Evolutionary conservation across 1,140 invertebrate genomes (phyloP), one percentile per base, ranked within the genome.

Genomic region (Dysdera silvatica): DNA sequence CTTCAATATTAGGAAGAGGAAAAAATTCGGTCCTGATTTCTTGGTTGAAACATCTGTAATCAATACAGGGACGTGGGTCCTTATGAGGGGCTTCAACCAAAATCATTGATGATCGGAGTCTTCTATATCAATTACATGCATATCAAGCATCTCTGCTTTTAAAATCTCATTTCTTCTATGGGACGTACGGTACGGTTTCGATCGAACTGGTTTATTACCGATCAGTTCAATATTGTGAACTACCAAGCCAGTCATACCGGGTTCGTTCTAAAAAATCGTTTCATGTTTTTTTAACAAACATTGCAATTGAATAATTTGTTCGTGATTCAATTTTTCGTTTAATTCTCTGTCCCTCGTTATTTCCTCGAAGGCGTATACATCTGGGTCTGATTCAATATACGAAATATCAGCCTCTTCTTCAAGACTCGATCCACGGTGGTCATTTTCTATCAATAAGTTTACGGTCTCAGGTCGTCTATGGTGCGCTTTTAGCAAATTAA

Each of bases 81-180:
- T 49, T 47, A 14, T 45, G 43, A 3, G n/a, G 31, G 1, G 41
- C 20, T 59, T 59, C 43, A 26, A 59, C 20, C 26, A 59, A 31
- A 31, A 59, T 59, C 28, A 59, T 45, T n/a, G 45, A 26, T 23
- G 57, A 59, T 37, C 24, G 10, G 45, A 59, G 10, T 59, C 45
- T 37, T 24, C 57, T 37, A 24, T 6, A 18, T 49, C 32, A 10
- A 59, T 35, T 26, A 59, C 23, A 10, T 51, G 35, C n/a, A 51
- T 4, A 14, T 59, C 43, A 14, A 49, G n/a, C 57, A 59, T 59
- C 28, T 59, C 57, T 7, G 14, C 6, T 60, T 60, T 60, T n/a
- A 60, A 40, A 31, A 52, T 52, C 24, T 60, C 35, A 41, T 47
- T 51, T 28, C 31, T 6, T 14, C 33, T 33, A 41, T 26, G 18